Percentiles rank a stretch among this genome's conserved stretches.
Conservation (phyloP, 2,113 vertebrate species). For the Psittacula cyanocephala region DNA sequence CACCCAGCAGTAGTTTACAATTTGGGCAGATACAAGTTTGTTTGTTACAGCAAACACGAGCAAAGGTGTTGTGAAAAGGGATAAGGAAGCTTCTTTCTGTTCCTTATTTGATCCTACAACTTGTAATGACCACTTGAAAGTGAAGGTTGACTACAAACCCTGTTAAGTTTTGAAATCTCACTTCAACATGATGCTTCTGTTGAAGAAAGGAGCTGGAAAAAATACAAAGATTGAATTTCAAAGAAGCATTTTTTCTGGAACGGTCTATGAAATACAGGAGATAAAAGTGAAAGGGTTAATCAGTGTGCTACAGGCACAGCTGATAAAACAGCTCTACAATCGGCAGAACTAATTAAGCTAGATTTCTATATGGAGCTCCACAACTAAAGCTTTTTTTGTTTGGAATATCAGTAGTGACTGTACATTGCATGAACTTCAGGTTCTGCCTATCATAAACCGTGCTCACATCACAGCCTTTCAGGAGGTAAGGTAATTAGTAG, state of each 20-base stretch:
- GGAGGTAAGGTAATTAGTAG: background rate
- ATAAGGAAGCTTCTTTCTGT: background rate
- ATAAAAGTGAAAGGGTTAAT: background rate
- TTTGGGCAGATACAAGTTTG: background rate
- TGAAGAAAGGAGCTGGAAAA: background rate
- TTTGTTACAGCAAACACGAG: background rate
- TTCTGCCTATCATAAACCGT: background rate
- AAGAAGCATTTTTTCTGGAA: background rate
- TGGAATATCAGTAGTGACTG: background rate
- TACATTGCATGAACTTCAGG: background rate
- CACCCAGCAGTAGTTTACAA: background rate
- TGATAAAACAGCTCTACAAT: background rate
- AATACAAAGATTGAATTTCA: background rate
- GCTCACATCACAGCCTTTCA: background rate
- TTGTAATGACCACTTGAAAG: background rate
- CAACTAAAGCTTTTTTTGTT: background rate
- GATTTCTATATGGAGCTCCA: background rate
- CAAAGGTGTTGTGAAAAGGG: background rate
- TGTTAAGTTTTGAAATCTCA: background rate
- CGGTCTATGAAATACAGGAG: background rate
- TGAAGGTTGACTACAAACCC: background rate
- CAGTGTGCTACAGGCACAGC: background rate
- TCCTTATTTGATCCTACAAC: accelerated
- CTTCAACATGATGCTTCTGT: accelerated
- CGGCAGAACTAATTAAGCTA: background rate